Evolutionary conservation across 2,797 vertebrate genomes (phyloP).

Genomic region (Alcedo atthis): DNA sequence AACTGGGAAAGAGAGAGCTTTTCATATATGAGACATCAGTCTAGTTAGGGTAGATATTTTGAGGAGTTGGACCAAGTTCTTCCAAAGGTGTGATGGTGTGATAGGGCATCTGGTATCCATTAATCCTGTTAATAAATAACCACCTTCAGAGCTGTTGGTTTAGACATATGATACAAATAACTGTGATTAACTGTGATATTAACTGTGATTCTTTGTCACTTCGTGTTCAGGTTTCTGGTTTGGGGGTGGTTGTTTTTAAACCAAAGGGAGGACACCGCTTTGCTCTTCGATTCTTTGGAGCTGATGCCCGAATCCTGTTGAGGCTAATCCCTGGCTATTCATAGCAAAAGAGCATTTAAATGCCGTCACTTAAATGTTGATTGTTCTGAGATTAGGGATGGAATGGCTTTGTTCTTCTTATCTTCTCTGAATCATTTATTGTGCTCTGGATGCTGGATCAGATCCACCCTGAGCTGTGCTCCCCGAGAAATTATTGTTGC

Average conservation of each 20-base stretch:
- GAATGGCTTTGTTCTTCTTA: slow-evolving; percentile 52
- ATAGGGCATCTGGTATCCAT: background rate
- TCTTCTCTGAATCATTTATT: slow-evolving; percentile 28
- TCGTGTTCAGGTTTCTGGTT: background rate
- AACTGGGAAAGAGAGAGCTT: background rate
- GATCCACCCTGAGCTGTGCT: background rate
- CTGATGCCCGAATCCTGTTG: background rate
- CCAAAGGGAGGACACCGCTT: background rate
- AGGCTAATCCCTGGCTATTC: slow-evolving; percentile 41
- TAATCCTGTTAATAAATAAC: background rate
- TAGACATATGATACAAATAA: background rate
- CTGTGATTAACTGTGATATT: background rate
- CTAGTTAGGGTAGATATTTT: background rate
- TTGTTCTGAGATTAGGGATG: slow-evolving; percentile 43
- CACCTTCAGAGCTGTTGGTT: background rate
- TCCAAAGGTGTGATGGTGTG: background rate
- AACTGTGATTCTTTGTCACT: background rate
- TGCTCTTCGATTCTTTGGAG: background rate
- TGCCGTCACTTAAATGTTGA: slow-evolving; percentile 41
- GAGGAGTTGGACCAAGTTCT: background rate
- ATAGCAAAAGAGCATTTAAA: slow-evolving; percentile 31
- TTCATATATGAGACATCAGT: fast-evolving
- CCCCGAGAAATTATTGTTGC: background rate
- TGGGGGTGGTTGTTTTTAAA: background rate
- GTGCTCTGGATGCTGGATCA: slow-evolving; percentile 17